Base-by-base conservation (phyloP, 2,888 invertebrate species). In the Cosmia pyralina region DNA sequence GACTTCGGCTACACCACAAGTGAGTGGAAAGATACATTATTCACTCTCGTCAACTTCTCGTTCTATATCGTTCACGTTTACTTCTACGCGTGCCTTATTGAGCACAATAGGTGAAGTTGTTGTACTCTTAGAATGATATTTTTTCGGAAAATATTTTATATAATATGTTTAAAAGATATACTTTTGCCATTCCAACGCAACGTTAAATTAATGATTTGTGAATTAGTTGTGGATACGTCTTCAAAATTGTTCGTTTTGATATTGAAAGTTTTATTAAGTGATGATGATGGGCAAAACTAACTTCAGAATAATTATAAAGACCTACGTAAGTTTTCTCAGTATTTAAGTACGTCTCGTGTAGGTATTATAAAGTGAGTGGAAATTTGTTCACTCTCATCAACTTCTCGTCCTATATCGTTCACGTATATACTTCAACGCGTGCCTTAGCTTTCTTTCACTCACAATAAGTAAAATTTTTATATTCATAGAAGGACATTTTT, bases 1-100 rank as follows among this genome's bases (percentile, higher is more conserved):
- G 98, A 98, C 89, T 99, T 97, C 93, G 99, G 99, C 72, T 99
- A 99, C 95, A 99, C 99, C n/a, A 96, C 96, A 91, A 98, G 99
- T 99, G 96, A 98, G 98, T 97, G 94, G 94, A 95, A 95, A 94
- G 95, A 96, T 95, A 95, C 95, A 95, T 94, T 96, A 92, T 95
- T 94, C 90, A 92, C 94, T 52, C 80, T 94, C 5, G 78, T 95
- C 69, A 96, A 95, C 78, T 95, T 94, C 87, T 89, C 91, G 5
- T 90, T 95, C 59, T 96, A 96, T 63, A 79, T 95, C 3, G 76
- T 95, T 55, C 96, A 96, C 64, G 94, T 96, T 0, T 96, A 96
- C 75, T 90, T 96, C 55, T 96, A 96, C 77, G 94, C 93, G 80
- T 95, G 94, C 66, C 85, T 96, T 17, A 84, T 95, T 58, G 94